Conservation (phyloP, 2,888 invertebrate genomes). For the Pseudococcus longispinus region DNA sequence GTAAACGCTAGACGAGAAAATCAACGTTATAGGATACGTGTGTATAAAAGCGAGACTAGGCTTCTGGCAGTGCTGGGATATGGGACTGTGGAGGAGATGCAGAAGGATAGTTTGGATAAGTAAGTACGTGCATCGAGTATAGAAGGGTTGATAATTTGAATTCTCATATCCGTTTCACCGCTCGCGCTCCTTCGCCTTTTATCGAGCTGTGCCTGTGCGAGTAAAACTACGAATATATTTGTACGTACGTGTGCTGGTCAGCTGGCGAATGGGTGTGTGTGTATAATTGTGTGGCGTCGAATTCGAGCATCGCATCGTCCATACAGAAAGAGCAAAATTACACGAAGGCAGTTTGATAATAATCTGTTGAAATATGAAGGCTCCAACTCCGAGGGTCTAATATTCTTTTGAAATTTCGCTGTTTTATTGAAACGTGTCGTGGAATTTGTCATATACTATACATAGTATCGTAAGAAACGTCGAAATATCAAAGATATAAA, state of each 20-base stretch:
- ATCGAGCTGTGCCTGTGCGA: neutral
- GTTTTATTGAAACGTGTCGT: neutral
- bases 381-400: neutral
- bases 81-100: neutral
- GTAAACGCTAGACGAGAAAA: slow-evolving; percentile 10
- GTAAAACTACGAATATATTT: neutral
- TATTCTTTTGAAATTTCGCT: neutral
- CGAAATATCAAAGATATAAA: neutral
- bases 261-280: neutral
- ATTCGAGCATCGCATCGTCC: neutral
- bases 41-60: neutral
- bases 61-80: neutral
- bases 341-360: neutral
- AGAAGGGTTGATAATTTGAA: slow-evolving; percentile 19
- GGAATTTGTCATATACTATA: neutral
- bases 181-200: neutral
- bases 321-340: neutral
- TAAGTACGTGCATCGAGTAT: slow-evolving; percentile 15
- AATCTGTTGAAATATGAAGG: neutral
- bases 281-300: neutral
- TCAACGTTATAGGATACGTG: neutral
- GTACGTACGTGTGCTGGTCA: neutral
- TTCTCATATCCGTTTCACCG: neutral
- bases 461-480: neutral
- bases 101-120: neutral